Evolutionary conservation across 37 sponge, comb jelly and placozoan species (phyloP), one percentile per base, ranked within the genome.

Genomic region (Bolinopsis microptera): DNA sequence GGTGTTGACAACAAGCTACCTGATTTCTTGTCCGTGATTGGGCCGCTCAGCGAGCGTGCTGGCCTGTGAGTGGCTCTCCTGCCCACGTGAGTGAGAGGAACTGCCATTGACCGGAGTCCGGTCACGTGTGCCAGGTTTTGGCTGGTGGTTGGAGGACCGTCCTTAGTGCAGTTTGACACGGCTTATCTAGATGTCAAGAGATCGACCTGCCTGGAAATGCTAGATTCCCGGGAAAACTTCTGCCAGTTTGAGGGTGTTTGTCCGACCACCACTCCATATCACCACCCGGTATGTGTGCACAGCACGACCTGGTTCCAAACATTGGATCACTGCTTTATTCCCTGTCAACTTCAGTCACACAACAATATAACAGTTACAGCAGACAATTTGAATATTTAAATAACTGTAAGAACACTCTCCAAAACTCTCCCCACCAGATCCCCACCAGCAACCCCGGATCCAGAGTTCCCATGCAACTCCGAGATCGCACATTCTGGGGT

Each of bases 1-100:
- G 74, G 74, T 70, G 74, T 70, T 70, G 74, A 70, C 74, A 70
- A 28, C 74, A 70, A 70, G 74, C 25, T 22, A 70, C 28, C 74
- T 70, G 74, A 28, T 22, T 70, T 70, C 74, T 70, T n/a, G 5
- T n/a, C 74, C 26, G 2, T 70, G 16, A 70, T 70, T 70, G 74
- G 74, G 9, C 61, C 61, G 61, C 13, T 48, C 61, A 48, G 13
- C 61, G 61, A 48, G 13, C 61, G 61, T 48, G 61, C 61, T 48
- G 61, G 5, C 9, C 61, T 13, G 61, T 48, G 61, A 48, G 5
- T 48, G 61, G 61, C 61, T 48, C 9, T 13, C 61, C 61, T 18
- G 61, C 61, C 61, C 61, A 48, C 13, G 61, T 48, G 61, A 48
- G 9, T 18, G 13, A 5, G 61, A 48, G 61, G 61, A 48, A 48